These are phyloP conservation scores for Probaryconus sp. DNA, from an alignment of 1,140 invertebrate species.

Conservation along the genomic window DNA sequence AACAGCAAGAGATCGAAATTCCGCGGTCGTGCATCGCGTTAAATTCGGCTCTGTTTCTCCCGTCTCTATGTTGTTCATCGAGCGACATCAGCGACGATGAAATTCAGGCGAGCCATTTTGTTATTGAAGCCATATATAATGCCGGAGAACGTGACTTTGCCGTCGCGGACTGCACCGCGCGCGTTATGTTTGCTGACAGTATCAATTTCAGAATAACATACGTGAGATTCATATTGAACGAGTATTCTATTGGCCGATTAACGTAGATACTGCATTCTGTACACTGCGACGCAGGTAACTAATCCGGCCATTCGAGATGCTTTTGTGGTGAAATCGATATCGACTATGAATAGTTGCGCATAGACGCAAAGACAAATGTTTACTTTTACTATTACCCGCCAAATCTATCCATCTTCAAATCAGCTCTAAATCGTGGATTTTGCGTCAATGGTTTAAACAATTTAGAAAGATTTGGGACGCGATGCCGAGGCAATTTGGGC, in stretches of 20 bases:
- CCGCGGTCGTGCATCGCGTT: slow-evolving; percentile 9
- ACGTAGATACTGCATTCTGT: slow-evolving; percentile 24
- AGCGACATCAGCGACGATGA: slow-evolving; percentile 34
- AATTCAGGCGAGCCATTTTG: slow-evolving; percentile 56
- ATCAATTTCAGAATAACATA: slow-evolving; percentile 69
- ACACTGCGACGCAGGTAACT: slow-evolving; percentile 22
- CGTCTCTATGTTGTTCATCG: slow-evolving; percentile 32
- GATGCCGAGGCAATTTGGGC: too few relatives aligned
- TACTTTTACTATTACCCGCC: too few relatives aligned
- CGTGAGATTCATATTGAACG: slow-evolving; percentile 69
- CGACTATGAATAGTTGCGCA: slow-evolving; percentile 18
- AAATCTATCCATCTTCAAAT: slow-evolving; percentile 22
- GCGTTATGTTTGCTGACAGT: slow-evolving; percentile 71
- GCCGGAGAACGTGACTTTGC: slow-evolving; percentile 61
- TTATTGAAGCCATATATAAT: slow-evolving; percentile 59
- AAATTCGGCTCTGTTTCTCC: slow-evolving; percentile 26
- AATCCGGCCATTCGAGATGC: slow-evolving; percentile 19
- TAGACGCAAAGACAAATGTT: slow-evolving; percentile 39
- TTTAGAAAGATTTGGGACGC: too few relatives aligned
- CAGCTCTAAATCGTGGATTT: slow-evolving; percentile 8
- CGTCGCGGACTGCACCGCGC: slow-evolving; percentile 40
- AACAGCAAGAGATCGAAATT: slow-evolving; percentile 5
- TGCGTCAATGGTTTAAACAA: slow-evolving; percentile 8
- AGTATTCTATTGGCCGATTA: slow-evolving; percentile 55
- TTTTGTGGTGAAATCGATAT: slow-evolving; percentile 40